A percentile compares a stretch with the other conserved stretches of the same genome.
phyloP scores from a whole-genome alignment of 2,797 vertebrate species.

The Rhinella marina region DNA sequence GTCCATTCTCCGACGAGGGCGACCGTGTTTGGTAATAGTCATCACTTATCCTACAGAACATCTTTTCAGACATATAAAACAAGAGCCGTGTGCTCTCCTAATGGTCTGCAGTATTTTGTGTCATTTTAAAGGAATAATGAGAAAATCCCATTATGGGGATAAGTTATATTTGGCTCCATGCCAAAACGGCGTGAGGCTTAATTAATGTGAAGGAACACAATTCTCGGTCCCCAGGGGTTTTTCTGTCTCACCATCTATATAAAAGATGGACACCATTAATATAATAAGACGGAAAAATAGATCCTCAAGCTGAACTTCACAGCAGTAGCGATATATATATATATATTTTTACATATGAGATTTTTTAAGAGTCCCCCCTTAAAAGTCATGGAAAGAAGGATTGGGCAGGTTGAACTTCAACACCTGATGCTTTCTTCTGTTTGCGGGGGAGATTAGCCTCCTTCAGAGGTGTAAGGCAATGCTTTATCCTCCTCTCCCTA shows the following conservation, averaged over 20 bases:
- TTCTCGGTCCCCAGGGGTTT: neutral
- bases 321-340: neutral
- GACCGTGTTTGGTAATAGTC: neutral
- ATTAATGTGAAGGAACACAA: neutral
- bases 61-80: neutral
- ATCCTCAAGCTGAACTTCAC: neutral
- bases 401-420: no score
- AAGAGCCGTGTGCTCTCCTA: neutral
- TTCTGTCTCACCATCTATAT: neutral
- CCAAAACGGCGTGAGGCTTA: neutral
- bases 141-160: slow-evolving; percentile 9
- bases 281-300: neutral
- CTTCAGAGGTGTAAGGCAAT: no score
- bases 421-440: no score
- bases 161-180: slow-evolving; percentile 5
- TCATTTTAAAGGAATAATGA: slow-evolving; percentile 5
- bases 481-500: no score
- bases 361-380: no score
- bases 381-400: no score
- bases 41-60: slow-evolving; percentile 24
- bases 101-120: slow-evolving; percentile 8
- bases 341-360: no score
- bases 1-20: neutral
- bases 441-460: no score
- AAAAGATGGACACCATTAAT: neutral